phyloP scores from a whole-genome alignment of 1,140 invertebrate genomes.

The Rhagoletis pomonella region DNA sequence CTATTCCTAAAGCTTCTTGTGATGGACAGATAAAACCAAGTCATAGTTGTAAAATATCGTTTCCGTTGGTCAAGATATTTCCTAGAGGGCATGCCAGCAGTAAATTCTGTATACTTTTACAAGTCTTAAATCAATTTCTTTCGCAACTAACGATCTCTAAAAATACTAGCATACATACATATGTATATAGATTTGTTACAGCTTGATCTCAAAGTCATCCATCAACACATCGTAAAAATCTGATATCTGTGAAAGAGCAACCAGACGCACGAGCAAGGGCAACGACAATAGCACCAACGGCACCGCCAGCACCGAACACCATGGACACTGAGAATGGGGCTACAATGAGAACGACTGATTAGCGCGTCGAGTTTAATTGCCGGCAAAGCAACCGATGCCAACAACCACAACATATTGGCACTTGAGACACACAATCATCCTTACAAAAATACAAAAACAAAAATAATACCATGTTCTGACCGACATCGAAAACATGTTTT shows the following conservation, averaged over 20 bases:
- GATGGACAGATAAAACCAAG: too few relatives aligned
- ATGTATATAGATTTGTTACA: neutral
- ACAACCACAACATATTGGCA: neutral
- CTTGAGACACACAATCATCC: neutral
- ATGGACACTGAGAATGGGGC: neutral
- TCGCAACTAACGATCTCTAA: neutral
- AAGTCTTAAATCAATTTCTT: constrained; percentile 12
- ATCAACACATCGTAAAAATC: constrained; percentile 52
- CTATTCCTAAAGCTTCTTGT: too few relatives aligned
- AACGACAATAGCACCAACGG: neutral
- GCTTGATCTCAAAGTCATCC: constrained; percentile 29
- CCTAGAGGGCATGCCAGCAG: too few relatives aligned
- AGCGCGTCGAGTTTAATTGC: constrained; percentile 46
- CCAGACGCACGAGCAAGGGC: neutral
- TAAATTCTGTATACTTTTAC: neutral
- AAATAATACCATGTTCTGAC: too few relatives aligned
- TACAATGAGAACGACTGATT: neutral
- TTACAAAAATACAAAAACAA: neutral
- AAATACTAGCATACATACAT: neutral
- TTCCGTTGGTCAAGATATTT: too few relatives aligned
- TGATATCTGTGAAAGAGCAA: constrained; percentile 46
- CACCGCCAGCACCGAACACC: neutral
- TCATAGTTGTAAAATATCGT: too few relatives aligned
- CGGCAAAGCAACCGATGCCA: constrained; percentile 22
- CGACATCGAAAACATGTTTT: too few relatives aligned